Conservation (phyloP, 2,113 vertebrate species). For the Pterocles gutturalis region DNA sequence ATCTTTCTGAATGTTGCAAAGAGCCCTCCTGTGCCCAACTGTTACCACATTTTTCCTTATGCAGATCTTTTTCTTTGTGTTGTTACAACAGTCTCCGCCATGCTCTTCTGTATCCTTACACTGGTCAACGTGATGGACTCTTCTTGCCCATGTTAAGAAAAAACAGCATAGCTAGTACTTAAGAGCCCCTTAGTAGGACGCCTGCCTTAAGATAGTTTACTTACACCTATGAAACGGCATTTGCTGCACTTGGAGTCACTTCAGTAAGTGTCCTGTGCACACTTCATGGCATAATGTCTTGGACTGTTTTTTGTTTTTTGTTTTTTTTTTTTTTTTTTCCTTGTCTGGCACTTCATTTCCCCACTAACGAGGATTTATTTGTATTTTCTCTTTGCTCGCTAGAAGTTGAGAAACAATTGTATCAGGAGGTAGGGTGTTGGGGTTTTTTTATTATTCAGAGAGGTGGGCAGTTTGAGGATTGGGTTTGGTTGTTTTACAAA, state of each 20-base stretch:
- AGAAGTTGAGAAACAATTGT: neutral
- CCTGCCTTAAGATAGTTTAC: neutral
- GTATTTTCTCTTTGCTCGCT: neutral
- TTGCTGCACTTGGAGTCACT: neutral
- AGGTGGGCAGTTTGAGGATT: accelerated
- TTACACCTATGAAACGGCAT: accelerated
- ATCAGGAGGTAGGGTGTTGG: neutral
- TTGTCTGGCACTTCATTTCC: neutral
- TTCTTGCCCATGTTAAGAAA: accelerated
- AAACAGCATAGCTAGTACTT: neutral
- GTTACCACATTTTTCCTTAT: neutral
- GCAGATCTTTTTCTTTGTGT: neutral
- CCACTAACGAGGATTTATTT: neutral
- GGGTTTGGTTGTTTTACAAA: neutral
- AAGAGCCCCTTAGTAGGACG: neutral
- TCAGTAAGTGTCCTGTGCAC: neutral
- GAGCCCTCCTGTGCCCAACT: neutral
- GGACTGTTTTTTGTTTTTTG: no score
- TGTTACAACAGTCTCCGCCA: neutral
- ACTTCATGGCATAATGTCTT: neutral
- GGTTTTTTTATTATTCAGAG: neutral
- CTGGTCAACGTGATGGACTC: neutral
- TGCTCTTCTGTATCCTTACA: neutral
- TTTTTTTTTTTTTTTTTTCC: neutral
- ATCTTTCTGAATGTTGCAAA: neutral